Evolutionary conservation across 2,888 invertebrate genomes (phyloP).

Genomic region (Eulithis testata): DNA sequence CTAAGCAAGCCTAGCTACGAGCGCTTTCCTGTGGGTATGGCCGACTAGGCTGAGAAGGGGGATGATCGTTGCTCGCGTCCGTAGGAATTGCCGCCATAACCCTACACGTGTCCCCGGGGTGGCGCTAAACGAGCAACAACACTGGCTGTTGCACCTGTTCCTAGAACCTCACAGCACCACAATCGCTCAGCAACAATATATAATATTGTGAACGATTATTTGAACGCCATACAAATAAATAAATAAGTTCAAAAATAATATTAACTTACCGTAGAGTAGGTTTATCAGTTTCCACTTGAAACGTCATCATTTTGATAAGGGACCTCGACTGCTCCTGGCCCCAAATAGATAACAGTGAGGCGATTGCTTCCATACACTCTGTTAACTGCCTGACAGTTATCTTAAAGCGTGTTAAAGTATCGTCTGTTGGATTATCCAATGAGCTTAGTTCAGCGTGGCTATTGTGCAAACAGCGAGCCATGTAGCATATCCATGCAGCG

Average conservation of each 20-base stretch:
- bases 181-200: too few species aligned
- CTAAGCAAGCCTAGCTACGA: too few species aligned
- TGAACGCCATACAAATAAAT: too few species aligned
- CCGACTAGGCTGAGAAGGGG: too few species aligned
- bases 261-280: conserved; percentile 57
- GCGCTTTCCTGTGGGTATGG: too few species aligned
- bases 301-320: conserved; percentile 60
- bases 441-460: not conserved
- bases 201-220: too few species aligned
- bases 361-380: conserved; percentile 19
- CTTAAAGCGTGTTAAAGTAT: not conserved
- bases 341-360: conserved; percentile 50
- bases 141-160: too few species aligned
- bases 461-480: conserved; percentile 48
- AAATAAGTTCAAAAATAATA: not conserved
- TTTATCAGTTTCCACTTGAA: conserved; percentile 49
- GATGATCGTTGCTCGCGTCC: too few species aligned
- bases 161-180: too few species aligned
- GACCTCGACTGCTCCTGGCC: conserved; percentile 54
- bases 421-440: not conserved
- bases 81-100: too few species aligned
- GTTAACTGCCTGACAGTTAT: conserved; percentile 3
- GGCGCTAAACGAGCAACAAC: too few species aligned
- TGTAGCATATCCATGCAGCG: conserved; percentile 66
- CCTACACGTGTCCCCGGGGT: too few species aligned